Evolutionary conservation across 2,888 invertebrate species (phyloP), one percentile per base, ranked within the genome.

Genomic region (Mythimna vitellina): DNA sequence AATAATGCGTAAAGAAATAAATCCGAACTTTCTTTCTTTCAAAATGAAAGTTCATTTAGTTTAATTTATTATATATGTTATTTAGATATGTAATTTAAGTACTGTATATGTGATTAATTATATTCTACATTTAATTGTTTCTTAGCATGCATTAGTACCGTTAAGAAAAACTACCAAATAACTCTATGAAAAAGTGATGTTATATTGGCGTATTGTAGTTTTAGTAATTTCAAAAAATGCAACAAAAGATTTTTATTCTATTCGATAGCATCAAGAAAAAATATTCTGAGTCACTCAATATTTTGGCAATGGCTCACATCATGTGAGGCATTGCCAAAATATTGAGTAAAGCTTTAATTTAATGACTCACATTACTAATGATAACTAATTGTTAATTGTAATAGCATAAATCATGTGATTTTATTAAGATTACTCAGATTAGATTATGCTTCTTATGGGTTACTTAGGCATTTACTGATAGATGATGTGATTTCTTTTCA

Each of bases 111-210:
- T 46, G 42, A 14, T 14, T 14, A 46, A 14, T 29, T 14, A 14
- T 1, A 3, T 17, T 42, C 3, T 9, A 22, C 12, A 53, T 29
- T 35, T 5, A 32, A 0, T 20, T 35, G 7, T 35, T 29, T 7
- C 3, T 1, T 8, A 17, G 0, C 51, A 51, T 56, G 84, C 84
- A 84, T 82, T 81, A 67, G 46, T 82, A 81, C 82, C 84, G 82
- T 78, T 78, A 81, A 25, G 57, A 77, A 81, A 81, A 75, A 49
- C 0, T 25, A 58, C 22, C 17, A 0, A 7, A 17, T 3, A 65
- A 53, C 73, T 84, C 83, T 83, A 83, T 83, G 85, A 73, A 70
- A 57, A 60, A 79, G 83, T 76, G 82, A 54, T 76, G 84, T 29
- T 0, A 62, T 12, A 1, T n/a, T 29, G 10, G n/a, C 29, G 22